phyloP scores from a whole-genome alignment of 2,888 invertebrate species.

The Cryptus viduatorius region DNA sequence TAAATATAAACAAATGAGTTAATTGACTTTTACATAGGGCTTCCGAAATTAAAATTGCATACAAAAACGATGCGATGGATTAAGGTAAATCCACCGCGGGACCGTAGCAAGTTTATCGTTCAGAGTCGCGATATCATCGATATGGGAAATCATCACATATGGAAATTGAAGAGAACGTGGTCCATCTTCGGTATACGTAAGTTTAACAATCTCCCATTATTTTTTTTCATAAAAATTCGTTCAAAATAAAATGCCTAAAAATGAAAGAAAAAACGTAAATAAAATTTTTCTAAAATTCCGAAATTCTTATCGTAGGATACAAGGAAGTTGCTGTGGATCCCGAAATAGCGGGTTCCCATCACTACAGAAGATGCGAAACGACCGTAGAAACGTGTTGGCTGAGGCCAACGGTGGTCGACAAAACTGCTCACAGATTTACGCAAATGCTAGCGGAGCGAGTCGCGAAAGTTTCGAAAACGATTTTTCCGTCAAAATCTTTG shows the following conservation, averaged over 20 bases:
- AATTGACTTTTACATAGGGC: conserved; percentile 44
- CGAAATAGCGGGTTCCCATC: conserved; percentile 70
- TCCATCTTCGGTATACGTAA: conserved; percentile 64
- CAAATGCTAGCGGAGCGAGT: conserved; percentile 61
- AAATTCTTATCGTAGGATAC: conserved; percentile 62
- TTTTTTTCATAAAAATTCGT: background rate
- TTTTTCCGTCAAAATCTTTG: conserved; percentile 19
- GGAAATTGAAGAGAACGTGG: conserved; percentile 65
- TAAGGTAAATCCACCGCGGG: conserved; percentile 76
- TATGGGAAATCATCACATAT: conserved; percentile 80
- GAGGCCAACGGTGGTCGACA: conserved; percentile 66
- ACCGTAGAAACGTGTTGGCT: conserved; percentile 70
- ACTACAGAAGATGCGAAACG: conserved; percentile 74
- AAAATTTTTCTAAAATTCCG: background rate
- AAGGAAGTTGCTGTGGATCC: conserved; percentile 70
- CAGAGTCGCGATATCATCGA: conserved; percentile 77
- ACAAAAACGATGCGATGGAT: conserved; percentile 82
- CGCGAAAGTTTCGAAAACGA: conserved; percentile 8
- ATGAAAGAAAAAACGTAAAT: background rate
- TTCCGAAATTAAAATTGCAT: conserved; percentile 81
- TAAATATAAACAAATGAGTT: no score
- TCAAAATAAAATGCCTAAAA: no score
- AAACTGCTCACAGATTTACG: conserved; percentile 71
- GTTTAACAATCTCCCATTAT: conserved; percentile 5
- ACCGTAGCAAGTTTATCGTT: conserved; percentile 82